A percentile compares a stretch with the other conserved stretches of the same genome.
Evolutionary conservation across 2,797 vertebrate genomes (phyloP).

Genomic region (Falco biarmicus): DNA sequence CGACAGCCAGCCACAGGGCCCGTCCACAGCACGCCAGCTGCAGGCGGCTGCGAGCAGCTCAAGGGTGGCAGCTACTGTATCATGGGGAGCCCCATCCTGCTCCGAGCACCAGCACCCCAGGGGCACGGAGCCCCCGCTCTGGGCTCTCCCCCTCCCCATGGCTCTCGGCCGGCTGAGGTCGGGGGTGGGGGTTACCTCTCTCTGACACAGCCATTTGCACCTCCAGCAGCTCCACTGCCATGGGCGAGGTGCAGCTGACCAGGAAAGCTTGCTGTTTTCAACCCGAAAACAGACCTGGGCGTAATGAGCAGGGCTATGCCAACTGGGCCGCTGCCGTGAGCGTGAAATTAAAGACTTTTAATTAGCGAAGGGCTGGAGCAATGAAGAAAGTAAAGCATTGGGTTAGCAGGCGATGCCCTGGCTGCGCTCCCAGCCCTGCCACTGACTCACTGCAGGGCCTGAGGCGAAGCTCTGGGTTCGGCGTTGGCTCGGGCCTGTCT

Average conservation of each 20-base stretch:
- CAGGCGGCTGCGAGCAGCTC: background rate
- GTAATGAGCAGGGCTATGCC: background rate
- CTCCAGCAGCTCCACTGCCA: background rate
- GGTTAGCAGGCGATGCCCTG: background rate
- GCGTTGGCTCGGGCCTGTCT: background rate
- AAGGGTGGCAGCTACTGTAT: background rate
- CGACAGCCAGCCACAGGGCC: background rate
- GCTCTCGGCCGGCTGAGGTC: background rate
- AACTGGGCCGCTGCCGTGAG: background rate
- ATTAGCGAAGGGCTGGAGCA: background rate
- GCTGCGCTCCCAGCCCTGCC: background rate
- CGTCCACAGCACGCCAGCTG: background rate
- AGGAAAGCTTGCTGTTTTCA: background rate
- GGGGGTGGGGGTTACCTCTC: background rate
- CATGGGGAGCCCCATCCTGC: background rate
- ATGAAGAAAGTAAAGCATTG: background rate
- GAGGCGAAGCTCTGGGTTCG: background rate
- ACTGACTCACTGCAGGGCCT: background rate
- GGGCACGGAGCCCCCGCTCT: accelerated
- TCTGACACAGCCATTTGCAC: background rate
- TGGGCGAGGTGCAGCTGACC: background rate
- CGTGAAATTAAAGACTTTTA: background rate
- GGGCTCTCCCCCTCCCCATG: background rate
- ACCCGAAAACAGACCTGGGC: background rate
- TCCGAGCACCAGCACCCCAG: background rate